phyloP scores from a whole-genome alignment of 2,888 invertebrate genomes.

The Troilus luridus region DNA sequence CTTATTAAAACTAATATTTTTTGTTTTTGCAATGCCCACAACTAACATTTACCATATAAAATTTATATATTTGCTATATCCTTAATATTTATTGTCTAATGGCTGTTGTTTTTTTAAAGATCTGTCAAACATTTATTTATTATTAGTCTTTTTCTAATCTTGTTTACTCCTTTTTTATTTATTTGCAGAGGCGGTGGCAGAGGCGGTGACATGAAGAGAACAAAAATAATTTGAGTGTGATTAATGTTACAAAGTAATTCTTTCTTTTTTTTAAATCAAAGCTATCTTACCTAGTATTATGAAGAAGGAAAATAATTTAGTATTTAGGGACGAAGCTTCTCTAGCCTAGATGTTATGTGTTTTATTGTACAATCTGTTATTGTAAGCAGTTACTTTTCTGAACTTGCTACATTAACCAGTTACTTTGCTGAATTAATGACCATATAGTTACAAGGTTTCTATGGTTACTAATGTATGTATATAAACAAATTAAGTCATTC shows the following conservation, averaged over 20 bases:
- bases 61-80: too few relatives aligned
- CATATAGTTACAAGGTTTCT: not conserved
- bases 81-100: too few relatives aligned
- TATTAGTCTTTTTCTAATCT: not conserved
- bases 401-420: not conserved
- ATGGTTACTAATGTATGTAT: constrained; percentile 3
- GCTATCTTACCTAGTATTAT: not conserved
- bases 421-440: not conserved
- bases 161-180: not conserved
- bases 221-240: not conserved
- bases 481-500: not conserved
- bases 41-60: too few relatives aligned
- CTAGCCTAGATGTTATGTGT: not conserved
- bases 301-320: not conserved
- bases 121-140: not conserved
- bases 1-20: too few relatives aligned
- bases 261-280: not conserved
- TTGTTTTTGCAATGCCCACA: too few relatives aligned
- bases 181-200: not conserved
- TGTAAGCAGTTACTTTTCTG: not conserved
- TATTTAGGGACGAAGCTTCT: not conserved
- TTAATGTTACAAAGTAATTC: not conserved
- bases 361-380: not conserved
- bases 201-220: not conserved
- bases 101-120: not conserved